These are phyloP conservation scores for Reticulitermes lucifugus DNA, from an alignment of 2,888 invertebrate species.

Conservation along the genomic window DNA sequence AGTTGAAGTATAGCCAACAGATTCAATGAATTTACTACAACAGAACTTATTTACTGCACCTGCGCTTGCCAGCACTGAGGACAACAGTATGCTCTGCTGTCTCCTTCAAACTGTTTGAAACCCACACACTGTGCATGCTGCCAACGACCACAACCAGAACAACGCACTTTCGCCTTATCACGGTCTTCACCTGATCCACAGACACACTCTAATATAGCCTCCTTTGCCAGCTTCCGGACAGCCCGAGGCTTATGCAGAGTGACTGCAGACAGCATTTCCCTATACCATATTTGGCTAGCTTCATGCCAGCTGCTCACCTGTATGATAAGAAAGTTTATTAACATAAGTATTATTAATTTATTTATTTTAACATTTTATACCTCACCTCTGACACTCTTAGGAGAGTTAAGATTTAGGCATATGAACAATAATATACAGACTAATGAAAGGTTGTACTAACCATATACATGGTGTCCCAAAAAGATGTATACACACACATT, in stretches of 20 bases:
- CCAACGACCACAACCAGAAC: conserved; percentile 68
- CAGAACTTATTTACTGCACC: conserved; percentile 51
- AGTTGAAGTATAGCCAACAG: neutral
- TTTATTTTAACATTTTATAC: no score
- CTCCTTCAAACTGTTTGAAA: conserved; percentile 59
- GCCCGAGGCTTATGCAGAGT: neutral
- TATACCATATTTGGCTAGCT: conserved; percentile 41
- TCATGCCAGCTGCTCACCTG: conserved; percentile 23
- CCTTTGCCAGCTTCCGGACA: neutral
- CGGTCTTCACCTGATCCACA: conserved; percentile 60
- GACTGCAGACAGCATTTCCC: conserved; percentile 29
- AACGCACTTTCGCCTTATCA: conserved; percentile 63
- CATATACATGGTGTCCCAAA: no score
- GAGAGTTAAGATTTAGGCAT: no score
- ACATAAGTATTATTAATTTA: no score
- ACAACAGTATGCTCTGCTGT: conserved; percentile 68
- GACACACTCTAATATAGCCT: conserved; percentile 59
- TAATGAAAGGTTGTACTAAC: no score
- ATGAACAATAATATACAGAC: no score
- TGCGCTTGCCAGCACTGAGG: conserved; percentile 73
- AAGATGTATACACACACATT: no score
- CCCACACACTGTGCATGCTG: conserved; percentile 76
- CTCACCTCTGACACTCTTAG: no score
- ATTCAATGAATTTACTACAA: conserved; percentile 16
- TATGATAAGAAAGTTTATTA: neutral